Evolutionary conservation across 1,140 invertebrate genomes (phyloP), one percentile per base, ranked within the genome.

Genomic region (Trachymyrmex septentrionalis): DNA sequence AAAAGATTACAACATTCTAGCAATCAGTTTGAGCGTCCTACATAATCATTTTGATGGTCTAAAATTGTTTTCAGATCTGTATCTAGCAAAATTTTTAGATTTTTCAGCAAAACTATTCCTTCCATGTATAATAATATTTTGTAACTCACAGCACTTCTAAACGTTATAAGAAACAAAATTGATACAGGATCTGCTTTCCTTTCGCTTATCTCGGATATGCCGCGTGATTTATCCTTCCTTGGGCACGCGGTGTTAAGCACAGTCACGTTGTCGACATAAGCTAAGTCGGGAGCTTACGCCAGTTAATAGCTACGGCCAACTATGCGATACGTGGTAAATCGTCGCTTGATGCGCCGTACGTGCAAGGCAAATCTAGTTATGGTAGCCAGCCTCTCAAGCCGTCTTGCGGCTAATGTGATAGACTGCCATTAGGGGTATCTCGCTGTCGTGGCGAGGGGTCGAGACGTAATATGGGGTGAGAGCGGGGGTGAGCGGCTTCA

Each of bases 371-470:
- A 93, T 89, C 87, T 90, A 90, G 90, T 92, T 92, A 92, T 55
- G 67, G 85, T 67, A 87, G 89, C 87, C 87, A 67, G 87, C 84
- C 85, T 87, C 90, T 86, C 85, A 71, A 86, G 86, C 88, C 90
- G 90, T 92, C 93, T 90, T 89, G 78, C 66, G 73, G 88, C 87
- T 92, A 93, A 93, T 93, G 87, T 92, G 92, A 93, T 93, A 91
- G 91, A 93, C 92, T 92, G 84, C 91, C 92, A 93, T 93, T 92
- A 93, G 88, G 90, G 90, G 89, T 90, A 93, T 93, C 90, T 92
- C 71, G 81, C 78, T 87, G 87, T 91, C 85, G 72, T 84, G 86
- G 86, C 75, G 85, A 90, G 88, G 89, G 80, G 91, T 85, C 73
- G 84, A 50, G 84, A 50, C 80, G 90, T 67, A 88, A 87, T 53